Evolutionary conservation across 2,113 vertebrate species (phyloP).

Genomic region (Podiceps cristatus): DNA sequence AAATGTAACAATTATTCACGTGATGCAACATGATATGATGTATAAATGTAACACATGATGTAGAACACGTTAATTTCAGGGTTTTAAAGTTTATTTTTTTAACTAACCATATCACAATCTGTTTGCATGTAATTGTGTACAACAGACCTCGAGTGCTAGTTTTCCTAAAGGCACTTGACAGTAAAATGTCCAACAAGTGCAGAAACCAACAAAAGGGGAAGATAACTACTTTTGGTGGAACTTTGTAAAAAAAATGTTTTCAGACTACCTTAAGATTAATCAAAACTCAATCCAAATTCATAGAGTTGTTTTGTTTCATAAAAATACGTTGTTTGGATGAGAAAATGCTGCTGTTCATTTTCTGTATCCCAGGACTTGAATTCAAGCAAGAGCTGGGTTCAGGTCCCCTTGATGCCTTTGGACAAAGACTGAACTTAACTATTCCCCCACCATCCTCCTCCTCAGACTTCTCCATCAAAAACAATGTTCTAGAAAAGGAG

Average conservation of each 20-base stretch:
- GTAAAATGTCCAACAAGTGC: background rate
- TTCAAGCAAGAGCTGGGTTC: background rate
- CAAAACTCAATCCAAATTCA: background rate
- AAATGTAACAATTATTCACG: background rate
- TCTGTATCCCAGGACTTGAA: background rate
- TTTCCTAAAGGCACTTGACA: background rate
- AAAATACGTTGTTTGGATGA: background rate
- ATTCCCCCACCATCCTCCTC: background rate
- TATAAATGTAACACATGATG: background rate
- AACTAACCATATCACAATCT: background rate
- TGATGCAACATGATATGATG: background rate
- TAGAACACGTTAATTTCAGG: background rate
- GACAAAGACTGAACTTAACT: background rate
- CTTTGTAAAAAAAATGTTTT: background rate
- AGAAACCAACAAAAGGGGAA: background rate
- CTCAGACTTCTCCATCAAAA: background rate
- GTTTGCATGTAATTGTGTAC: background rate
- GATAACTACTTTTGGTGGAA: background rate
- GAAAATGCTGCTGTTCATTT: background rate
- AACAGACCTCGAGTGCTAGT: background rate
- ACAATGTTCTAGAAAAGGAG: background rate
- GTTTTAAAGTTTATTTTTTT: background rate
- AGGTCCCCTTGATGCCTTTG: background rate
- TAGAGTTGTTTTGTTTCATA: background rate
- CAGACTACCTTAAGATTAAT: background rate